These are phyloP conservation scores for Hypena proboscidalis DNA, from an alignment of 2,888 invertebrate genomes.

Conservation along the genomic window DNA sequence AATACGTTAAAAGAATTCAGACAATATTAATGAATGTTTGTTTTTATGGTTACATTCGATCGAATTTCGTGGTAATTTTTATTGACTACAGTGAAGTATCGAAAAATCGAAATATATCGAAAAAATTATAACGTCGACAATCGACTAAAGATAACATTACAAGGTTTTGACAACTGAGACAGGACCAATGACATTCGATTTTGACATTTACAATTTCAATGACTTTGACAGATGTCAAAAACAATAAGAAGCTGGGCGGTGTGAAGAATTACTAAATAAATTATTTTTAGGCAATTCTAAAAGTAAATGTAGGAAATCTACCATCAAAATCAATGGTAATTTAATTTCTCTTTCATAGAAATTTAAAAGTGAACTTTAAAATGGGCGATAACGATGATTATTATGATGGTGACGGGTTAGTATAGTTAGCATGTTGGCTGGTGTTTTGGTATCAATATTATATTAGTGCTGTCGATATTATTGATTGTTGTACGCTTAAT, in stretches of 20 bases:
- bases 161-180: too few relatives aligned
- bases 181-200: too few relatives aligned
- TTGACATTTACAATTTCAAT: constrained; percentile 10
- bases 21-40: too few relatives aligned
- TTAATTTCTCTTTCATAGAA: constrained; percentile 45
- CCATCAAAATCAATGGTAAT: constrained; percentile 58
- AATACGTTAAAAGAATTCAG: too few relatives aligned
- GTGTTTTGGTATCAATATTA: constrained; percentile 29
- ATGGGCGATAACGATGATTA: constrained; percentile 79
- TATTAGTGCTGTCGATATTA: constrained; percentile 11
- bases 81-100: too few relatives aligned
- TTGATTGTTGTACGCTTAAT: constrained; percentile 17
- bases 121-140: too few relatives aligned
- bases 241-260: constrained; percentile 15
- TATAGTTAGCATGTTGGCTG: constrained; percentile 50
- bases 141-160: too few relatives aligned
- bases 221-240: constrained; percentile 17
- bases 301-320: constrained; percentile 26
- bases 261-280: constrained; percentile 29
- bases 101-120: too few relatives aligned
- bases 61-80: too few relatives aligned
- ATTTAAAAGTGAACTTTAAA: constrained; percentile 42
- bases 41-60: too few relatives aligned
- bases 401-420: constrained; percentile 83
- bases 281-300: constrained; percentile 27